phyloP scores from a whole-genome alignment of 2,888 invertebrate genomes.

The Zaprionus obscuricornis region DNA sequence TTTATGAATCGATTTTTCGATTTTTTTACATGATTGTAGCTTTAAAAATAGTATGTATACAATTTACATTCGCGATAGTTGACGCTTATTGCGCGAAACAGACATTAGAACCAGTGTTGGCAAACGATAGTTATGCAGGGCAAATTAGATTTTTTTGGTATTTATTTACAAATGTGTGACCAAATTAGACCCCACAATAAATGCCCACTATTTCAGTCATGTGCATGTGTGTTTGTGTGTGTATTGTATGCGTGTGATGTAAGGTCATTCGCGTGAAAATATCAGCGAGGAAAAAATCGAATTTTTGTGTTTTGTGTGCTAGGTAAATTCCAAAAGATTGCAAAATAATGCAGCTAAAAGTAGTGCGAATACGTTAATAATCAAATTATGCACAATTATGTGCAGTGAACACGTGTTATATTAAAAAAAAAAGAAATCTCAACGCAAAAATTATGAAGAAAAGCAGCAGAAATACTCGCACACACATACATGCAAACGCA shows the following conservation, averaged over 20 bases:
- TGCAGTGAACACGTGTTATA: conserved; percentile 42
- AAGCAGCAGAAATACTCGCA: conserved; percentile 58
- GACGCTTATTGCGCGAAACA: neutral
- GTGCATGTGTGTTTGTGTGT: conserved; percentile 44
- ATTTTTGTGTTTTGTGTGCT: conserved; percentile 82
- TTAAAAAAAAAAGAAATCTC: conserved; percentile 37
- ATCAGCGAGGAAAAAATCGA: conserved; percentile 80
- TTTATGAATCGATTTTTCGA: too few species aligned
- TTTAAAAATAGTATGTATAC: too few species aligned
- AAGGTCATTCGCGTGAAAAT: conserved; percentile 79
- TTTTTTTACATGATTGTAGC: too few species aligned
- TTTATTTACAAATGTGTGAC: conserved; percentile 35
- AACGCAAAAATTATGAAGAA: conserved; percentile 66
- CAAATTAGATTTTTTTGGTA: conserved; percentile 21
- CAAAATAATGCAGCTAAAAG: conserved; percentile 48
- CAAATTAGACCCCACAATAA: conserved; percentile 19
- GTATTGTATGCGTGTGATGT: conserved; percentile 77
- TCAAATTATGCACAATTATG: conserved; percentile 32
- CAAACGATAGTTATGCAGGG: conserved; percentile 17
- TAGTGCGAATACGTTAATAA: conserved; percentile 38
- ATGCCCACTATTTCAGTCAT: conserved; percentile 17
- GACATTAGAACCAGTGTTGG: conserved; percentile 7
- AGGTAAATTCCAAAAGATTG: conserved; percentile 75
- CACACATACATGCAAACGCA: conserved; percentile 31
- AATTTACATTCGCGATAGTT: too few species aligned